A percentile compares a stretch with the other conserved stretches of the same genome.
These are phyloP conservation scores for Nemurella pictetii DNA, from an alignment of 2,888 invertebrate genomes.

Conservation along the genomic window DNA sequence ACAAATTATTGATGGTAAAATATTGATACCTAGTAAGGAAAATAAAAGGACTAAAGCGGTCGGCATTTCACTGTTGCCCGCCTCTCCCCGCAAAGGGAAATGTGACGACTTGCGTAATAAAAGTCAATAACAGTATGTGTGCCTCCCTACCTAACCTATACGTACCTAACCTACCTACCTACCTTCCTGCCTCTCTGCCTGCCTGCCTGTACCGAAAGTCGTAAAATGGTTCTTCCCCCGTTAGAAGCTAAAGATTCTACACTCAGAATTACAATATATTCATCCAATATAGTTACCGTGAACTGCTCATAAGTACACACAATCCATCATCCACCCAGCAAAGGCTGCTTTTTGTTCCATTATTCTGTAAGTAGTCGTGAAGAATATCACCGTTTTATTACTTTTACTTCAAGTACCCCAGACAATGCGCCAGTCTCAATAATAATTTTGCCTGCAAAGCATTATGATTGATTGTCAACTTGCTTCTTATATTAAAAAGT, in stretches of 20 bases:
- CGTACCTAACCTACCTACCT: no score
- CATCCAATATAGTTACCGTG: not conserved
- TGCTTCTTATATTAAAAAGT: not conserved
- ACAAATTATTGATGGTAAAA: not conserved
- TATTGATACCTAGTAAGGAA: not conserved
- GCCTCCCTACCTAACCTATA: no score
- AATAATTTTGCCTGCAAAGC: not conserved
- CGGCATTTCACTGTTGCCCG: no score
- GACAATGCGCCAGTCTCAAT: not conserved
- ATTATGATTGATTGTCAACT: not conserved
- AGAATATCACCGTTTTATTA: not conserved
- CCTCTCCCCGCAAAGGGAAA: constrained; percentile 27
- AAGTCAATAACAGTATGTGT: constrained; percentile 34
- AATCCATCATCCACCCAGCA: not conserved
- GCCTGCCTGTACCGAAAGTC: not conserved
- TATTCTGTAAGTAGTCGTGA: not conserved
- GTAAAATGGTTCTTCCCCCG: not conserved
- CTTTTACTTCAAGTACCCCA: not conserved
- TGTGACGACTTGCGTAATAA: constrained; percentile 39
- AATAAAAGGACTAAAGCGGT: no score
- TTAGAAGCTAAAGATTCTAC: not conserved
- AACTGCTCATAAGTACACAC: not conserved
- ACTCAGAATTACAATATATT: not conserved
- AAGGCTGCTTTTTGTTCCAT: not conserved
- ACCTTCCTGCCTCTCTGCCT: no score